phyloP scores from a whole-genome alignment of 2,113 vertebrate genomes.

The Ceyx cyanopectus region DNA sequence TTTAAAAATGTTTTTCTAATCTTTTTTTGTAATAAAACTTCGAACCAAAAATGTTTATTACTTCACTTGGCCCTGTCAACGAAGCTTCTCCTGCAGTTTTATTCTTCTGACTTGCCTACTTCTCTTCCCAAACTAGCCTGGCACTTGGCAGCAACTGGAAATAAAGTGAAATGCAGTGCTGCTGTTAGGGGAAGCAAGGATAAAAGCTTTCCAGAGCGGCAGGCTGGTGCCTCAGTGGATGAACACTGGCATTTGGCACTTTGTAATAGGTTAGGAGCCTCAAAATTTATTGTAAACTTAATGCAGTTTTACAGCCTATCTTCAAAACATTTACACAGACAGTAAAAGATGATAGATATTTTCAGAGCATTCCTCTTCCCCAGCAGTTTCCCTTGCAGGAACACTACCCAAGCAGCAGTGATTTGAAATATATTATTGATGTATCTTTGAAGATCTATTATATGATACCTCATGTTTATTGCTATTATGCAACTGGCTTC shows the following conservation, averaged over 20 bases:
- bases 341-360: constrained; percentile 68
- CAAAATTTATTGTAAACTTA: constrained; percentile 50
- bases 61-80: rapidly evolving
- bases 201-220: background rate
- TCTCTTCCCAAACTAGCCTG: background rate
- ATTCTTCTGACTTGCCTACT: background rate
- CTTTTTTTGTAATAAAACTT: background rate
- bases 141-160: background rate
- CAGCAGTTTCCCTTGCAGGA: background rate
- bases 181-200: background rate
- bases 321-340: constrained; percentile 62
- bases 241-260: background rate
- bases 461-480: constrained; percentile 30
- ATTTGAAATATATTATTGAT: constrained; percentile 47
- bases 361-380: constrained; percentile 8
- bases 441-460: constrained; percentile 43
- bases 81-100: background rate
- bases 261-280: constrained; percentile 13
- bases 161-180: background rate
- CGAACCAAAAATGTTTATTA: background rate
- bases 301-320: constrained; percentile 45
- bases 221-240: background rate
- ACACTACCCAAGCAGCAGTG: background rate
- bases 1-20: background rate
- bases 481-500: constrained; percentile 29